Base-by-base conservation (phyloP, 1,140 invertebrate species). In the Zaprionus camerounensis region DNA sequence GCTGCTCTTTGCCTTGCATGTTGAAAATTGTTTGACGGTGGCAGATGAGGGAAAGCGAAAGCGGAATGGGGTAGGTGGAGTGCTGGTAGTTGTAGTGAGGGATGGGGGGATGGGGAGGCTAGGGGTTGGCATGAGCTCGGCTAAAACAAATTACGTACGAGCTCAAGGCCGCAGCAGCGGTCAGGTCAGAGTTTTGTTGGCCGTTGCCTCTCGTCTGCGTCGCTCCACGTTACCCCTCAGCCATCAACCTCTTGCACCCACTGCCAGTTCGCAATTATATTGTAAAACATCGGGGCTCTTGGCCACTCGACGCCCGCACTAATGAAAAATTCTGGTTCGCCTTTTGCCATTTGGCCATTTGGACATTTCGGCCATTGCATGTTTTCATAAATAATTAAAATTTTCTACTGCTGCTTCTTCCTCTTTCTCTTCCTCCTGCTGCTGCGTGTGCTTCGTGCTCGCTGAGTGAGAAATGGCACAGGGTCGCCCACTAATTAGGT, bases 311-410 rank as follows among this genome's bases (percentile, higher is more conserved):
- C 83, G 68, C 76, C 68, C 80, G 73, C 68, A 78, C 79, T 81
- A 86, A 86, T 86, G 82, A 86, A 86, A 86, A 87, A 86, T 82
- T 79, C 62, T 71, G 70, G 76, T 58, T 65, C 64, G 62, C 44
- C 34, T 80, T 75, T 72, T 73, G 34, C 63, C 55, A 66, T 15
- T 58, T 53, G 26, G 24, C 57, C 46, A 56, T 31, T 69, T 67
- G 24, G 63, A 34, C 34, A 68, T 62, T 73, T 67, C 41, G 63
- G 34, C 46, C 71, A 75, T 62, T 75, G 72, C 83, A 86, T 86
- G 83, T 86, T 84, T 87, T 88, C 84, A 88, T 87, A 87, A 87
- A 87, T 87, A 87, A 87, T 87, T 87, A 87, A 87, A 85, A 78
- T 83, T 78, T 68, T 87, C 71, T 68, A 38, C 36, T 38, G 7